Conservation (phyloP, 1,140 invertebrate genomes). For the Drosophila prosaltans region DNA sequence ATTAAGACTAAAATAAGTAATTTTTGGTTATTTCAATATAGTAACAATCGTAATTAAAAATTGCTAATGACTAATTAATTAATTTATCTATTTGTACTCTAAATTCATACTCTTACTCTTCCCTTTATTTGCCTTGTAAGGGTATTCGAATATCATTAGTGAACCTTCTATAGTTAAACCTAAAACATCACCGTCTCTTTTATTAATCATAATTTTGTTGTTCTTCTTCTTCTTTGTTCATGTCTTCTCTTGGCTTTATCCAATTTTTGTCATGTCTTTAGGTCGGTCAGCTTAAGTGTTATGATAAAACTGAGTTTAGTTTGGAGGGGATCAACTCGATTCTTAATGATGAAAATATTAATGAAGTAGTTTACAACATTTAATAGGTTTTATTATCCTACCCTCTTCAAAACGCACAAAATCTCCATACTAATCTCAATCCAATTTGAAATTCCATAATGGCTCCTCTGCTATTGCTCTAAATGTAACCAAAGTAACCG, state of each 20-base stretch:
- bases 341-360: slow-evolving; percentile 50
- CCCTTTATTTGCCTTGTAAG: slow-evolving; percentile 1
- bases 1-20: not conserved
- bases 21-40: too few species aligned
- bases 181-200: slow-evolving; percentile 11
- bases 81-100: too few species aligned
- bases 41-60: too few species aligned
- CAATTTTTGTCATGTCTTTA: slow-evolving; percentile 62
- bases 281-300: slow-evolving; percentile 56
- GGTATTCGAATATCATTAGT: slow-evolving; percentile 12
- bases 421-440: slow-evolving; percentile 1
- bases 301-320: slow-evolving; percentile 52
- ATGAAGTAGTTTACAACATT: slow-evolving; percentile 41
- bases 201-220: slow-evolving; percentile 41
- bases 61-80: too few species aligned
- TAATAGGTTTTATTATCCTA: not conserved
- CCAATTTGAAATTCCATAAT: slow-evolving; percentile 11
- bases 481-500: slow-evolving; percentile 47
- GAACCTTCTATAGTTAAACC: too few species aligned
- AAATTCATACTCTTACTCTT: too few species aligned
- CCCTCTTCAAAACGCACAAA: not conserved
- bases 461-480: not conserved
- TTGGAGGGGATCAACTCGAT: slow-evolving; percentile 34
- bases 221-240: slow-evolving; percentile 6
- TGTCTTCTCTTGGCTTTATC: slow-evolving; percentile 28